phyloP scores from a whole-genome alignment of 2,797 vertebrate genomes.

The Clamator glandarius region DNA sequence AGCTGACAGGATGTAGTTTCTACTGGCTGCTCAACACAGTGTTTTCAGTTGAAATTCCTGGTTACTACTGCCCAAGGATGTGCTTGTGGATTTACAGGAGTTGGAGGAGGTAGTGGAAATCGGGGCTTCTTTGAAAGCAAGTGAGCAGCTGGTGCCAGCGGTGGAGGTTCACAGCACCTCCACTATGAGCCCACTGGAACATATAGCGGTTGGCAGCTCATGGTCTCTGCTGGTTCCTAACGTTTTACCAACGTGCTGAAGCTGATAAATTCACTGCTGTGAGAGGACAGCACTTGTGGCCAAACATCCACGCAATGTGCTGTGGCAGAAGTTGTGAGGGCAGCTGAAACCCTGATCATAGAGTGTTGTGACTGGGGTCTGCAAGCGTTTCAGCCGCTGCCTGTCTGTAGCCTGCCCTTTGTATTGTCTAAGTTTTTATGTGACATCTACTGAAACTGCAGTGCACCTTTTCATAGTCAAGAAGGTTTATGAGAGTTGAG shows the following conservation, averaged over 20 bases:
- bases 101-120: neutral
- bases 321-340: neutral
- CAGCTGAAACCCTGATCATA: neutral
- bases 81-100: neutral
- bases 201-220: neutral
- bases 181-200: neutral
- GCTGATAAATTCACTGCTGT: neutral
- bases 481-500: neutral
- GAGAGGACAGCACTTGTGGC: neutral
- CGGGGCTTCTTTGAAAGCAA: neutral
- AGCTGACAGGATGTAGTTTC: neutral
- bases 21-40: neutral
- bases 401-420: neutral
- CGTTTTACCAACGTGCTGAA: rapidly evolving
- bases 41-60: neutral
- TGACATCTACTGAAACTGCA: neutral
- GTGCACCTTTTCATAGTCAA: neutral
- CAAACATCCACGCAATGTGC: rapidly evolving
- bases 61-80: neutral
- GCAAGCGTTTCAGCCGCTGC: neutral
- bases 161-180: neutral
- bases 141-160: neutral
- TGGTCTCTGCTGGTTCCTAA: neutral
- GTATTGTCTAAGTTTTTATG: rapidly evolving
- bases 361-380: neutral